Percentiles rank a stretch among this genome's conserved stretches.
Conservation (phyloP, 1,140 invertebrate genomes). For the Pantala flavescens region DNA sequence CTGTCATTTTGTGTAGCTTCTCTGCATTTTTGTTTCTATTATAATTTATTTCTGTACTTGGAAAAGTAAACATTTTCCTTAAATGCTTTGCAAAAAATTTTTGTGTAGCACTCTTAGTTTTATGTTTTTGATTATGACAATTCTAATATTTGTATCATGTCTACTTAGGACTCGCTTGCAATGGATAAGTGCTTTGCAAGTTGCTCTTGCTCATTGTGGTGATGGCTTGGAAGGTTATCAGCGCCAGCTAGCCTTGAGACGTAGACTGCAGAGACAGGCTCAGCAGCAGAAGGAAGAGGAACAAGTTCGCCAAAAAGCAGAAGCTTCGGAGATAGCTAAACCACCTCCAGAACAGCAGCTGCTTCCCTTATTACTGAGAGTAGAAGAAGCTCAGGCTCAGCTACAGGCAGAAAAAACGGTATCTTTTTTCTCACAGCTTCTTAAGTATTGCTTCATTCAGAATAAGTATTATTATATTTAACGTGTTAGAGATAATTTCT, state of each 20-base stretch:
- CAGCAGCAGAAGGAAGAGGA: conserved; percentile 28
- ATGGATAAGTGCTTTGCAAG: conserved; percentile 57
- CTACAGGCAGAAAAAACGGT: conserved; percentile 46
- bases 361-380: conserved; percentile 25
- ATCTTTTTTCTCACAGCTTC: conserved; percentile 2
- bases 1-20: too few relatives aligned
- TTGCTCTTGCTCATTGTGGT: conserved; percentile 52
- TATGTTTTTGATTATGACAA: too few relatives aligned
- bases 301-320: conserved; percentile 38
- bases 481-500: conserved; percentile 7
- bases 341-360: conserved; percentile 10
- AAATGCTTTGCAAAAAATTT: too few relatives aligned
- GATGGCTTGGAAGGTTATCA: conserved; percentile 52
- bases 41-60: too few relatives aligned
- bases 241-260: conserved; percentile 40
- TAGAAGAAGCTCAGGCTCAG: conserved; percentile 35
- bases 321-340: conserved; percentile 14
- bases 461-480: neutral
- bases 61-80: too few relatives aligned
- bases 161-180: conserved; percentile 46
- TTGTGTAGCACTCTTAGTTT: too few relatives aligned
- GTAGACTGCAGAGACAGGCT: conserved; percentile 47
- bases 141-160: too few relatives aligned
- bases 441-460: conserved; percentile 12
- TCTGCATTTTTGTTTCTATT: too few relatives aligned